Base-by-base conservation (phyloP, 2,888 invertebrate species). In the Agrochola lychnidis region DNA sequence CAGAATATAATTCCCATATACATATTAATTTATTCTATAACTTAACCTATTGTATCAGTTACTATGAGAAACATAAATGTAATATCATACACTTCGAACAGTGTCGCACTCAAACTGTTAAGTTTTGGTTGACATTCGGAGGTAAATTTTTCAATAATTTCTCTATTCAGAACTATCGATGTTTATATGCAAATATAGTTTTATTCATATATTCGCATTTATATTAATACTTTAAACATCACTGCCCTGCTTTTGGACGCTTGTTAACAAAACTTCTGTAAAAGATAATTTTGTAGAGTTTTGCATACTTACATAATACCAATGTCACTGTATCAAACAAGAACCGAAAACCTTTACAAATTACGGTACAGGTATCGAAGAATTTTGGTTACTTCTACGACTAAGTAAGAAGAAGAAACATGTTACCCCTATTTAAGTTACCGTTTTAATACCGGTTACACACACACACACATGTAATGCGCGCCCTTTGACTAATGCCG, bases 181-280 rank as follows among this genome's bases (percentile, higher is more conserved):
- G 63, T 66, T 36, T 56, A 42, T 40, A 14, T 59, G 64, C 53
- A 69, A 64, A 76, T 56, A 57, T 42, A 66, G 53, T 9, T 78
- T 42, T 62, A 40, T 56, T 62, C 10, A 59, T 53, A 57, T 56
- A 64, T 51, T 59, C 19, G n/a, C 22, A 30, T 76, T 61, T 36
- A 25, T 48, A 74, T 45, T 82, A 82, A 83, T 82, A 83, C 79
- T 83, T 79, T 45, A 78, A 74, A 74, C 42, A 74, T 74, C 71
- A 69, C 64, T 73, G 63, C 57, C 53, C 73, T 56, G 40, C 5
- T 42, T 73, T 61, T 25, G 40, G 57, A 70, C 7, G 45, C 25
- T 16, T 30, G 48, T 1, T 42, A 19, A 30, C 16, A 53, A 68
- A 36, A 6, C 16, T 51, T 56, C 9, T 67, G 19, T 42, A 67